Conservation (phyloP, 2,888 invertebrate species). For the Temnothorax unifasciatus region DNA sequence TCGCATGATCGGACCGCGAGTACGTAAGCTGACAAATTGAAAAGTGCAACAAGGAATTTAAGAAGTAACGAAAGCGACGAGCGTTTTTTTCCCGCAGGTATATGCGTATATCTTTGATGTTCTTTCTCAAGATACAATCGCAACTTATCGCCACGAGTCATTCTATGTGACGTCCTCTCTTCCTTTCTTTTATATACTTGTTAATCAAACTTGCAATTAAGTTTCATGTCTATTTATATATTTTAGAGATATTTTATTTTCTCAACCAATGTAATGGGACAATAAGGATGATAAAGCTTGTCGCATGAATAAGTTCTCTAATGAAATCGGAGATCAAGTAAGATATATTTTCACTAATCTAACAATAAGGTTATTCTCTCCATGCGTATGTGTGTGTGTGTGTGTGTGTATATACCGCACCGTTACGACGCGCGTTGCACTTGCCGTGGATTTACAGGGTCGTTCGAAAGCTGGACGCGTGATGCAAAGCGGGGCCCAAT, state of each 20-base stretch:
- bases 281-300: neutral
- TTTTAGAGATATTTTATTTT: neutral
- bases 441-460: constrained; percentile 50
- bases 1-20: neutral
- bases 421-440: constrained; percentile 28
- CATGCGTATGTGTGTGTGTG: neutral
- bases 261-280: neutral
- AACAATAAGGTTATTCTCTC: neutral
- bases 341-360: neutral
- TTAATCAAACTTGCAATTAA: neutral
- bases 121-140: neutral
- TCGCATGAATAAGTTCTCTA: neutral
- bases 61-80: neutral
- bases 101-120: neutral
- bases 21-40: constrained; percentile 23
- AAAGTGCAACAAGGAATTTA: neutral
- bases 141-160: neutral
- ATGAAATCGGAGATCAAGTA: neutral
- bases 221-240: neutral
- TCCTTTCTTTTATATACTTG: neutral
- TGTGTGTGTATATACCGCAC: neutral
- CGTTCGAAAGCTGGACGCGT: constrained; percentile 32
- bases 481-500: constrained; percentile 39
- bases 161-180: neutral
- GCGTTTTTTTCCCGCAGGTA: neutral